These are phyloP conservation scores for Nesidiocoris tenuis DNA, from an alignment of 2,888 invertebrate species.

Conservation along the genomic window DNA sequence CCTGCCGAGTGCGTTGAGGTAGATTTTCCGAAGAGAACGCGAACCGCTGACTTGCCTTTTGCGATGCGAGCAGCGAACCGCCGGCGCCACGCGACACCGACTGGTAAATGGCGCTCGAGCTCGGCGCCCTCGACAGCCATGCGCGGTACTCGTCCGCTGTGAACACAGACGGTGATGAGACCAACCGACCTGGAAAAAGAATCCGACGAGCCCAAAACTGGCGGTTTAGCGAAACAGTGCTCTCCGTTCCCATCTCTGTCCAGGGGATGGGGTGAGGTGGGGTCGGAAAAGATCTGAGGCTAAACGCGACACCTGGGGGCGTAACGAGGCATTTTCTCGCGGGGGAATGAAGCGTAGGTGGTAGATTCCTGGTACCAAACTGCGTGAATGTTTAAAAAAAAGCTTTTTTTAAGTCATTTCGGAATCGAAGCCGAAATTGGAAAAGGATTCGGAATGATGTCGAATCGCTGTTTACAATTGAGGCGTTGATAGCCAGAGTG, in stretches of 20 bases:
- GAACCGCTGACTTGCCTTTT: slow-evolving; percentile 71
- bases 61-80: slow-evolving; percentile 52
- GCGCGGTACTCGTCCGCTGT: slow-evolving; percentile 91
- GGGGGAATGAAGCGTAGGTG: no score
- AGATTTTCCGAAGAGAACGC: slow-evolving; percentile 87
- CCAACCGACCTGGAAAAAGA: slow-evolving; percentile 55
- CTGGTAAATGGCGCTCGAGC: slow-evolving; percentile 85
- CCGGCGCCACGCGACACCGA: slow-evolving; percentile 63
- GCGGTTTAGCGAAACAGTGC: not conserved
- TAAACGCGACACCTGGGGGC: no score
- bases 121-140: slow-evolving; percentile 83
- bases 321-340: no score
- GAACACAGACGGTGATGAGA: slow-evolving; percentile 64
- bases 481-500: no score
- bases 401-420: no score
- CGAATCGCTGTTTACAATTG: no score
- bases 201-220: not conserved
- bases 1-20: slow-evolving; percentile 58
- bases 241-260: not conserved
- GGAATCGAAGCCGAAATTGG: no score
- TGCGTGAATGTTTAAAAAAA: no score
- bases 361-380: no score
- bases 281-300: no score
- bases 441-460: no score
- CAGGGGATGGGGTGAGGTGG: not conserved